Conservation (phyloP, 2,113 vertebrate species). For the Tetrax tetrax region DNA sequence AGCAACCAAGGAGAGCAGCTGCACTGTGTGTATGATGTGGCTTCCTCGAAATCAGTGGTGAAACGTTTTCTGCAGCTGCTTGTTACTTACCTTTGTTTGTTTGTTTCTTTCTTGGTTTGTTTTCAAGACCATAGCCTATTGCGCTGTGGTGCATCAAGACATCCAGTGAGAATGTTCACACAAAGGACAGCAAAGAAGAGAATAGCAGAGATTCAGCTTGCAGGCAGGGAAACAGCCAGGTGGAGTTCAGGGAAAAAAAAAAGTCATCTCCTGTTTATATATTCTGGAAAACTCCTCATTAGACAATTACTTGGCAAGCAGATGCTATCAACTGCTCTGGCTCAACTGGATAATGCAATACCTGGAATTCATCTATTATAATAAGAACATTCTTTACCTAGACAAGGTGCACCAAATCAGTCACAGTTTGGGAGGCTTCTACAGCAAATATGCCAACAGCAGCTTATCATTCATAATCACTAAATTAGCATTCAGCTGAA, state of each 20-base stretch:
- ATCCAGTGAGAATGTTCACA: background rate
- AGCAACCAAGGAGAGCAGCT: background rate
- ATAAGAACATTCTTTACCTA: background rate
- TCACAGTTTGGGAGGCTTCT: background rate
- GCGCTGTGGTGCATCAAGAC: background rate
- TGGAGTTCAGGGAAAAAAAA: background rate
- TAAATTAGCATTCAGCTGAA: background rate
- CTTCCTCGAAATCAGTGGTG: background rate
- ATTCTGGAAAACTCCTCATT: background rate
- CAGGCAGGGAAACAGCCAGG: background rate
- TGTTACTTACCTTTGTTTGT: background rate
- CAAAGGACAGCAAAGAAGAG: background rate
- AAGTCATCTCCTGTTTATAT: background rate
- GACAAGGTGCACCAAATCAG: background rate
- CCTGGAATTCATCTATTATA: background rate
- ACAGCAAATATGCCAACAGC: background rate
- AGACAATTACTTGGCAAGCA: background rate
- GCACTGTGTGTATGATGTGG: background rate
- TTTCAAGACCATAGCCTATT: background rate
- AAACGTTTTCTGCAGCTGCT: background rate
- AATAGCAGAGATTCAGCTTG: background rate
- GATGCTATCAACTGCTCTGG: background rate
- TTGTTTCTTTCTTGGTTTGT: background rate
- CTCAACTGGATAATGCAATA: background rate
- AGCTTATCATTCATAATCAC: background rate